phyloP scores from a whole-genome alignment of 2,888 invertebrate species.

The Brassicogethes aeneus region DNA sequence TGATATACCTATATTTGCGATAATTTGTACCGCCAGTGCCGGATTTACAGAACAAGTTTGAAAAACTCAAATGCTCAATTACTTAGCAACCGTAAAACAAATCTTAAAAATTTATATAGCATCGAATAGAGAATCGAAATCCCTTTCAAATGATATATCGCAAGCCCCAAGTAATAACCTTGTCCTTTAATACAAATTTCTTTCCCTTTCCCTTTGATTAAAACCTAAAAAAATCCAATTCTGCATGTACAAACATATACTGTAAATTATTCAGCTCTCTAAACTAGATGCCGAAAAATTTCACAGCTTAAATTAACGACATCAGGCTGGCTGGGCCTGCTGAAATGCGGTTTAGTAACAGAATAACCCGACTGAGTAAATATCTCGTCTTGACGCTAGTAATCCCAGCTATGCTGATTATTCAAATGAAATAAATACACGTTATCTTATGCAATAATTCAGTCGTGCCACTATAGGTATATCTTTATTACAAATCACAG shows the following conservation, averaged over 20 bases:
- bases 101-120: too few relatives aligned
- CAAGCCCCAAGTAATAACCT: too few relatives aligned
- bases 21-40: too few relatives aligned
- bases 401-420: neutral
- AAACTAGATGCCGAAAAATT: neutral
- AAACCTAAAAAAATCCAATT: too few relatives aligned
- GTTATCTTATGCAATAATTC: neutral
- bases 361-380: neutral
- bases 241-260: neutral
- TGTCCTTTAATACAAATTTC: too few relatives aligned
- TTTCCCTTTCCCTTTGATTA: too few relatives aligned
- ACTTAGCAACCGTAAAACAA: too few relatives aligned
- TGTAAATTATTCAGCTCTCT: neutral
- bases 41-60: too few relatives aligned
- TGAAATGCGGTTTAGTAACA: neutral
- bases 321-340: neutral
- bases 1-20: too few relatives aligned
- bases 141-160: too few relatives aligned
- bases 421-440: neutral
- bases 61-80: too few relatives aligned
- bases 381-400: neutral
- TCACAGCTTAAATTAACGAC: neutral
- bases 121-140: too few relatives aligned
- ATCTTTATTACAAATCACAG: constrained; percentile 10
- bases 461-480: neutral